Evolutionary conservation across 1,140 invertebrate genomes (phyloP).

Genomic region (Caenorhabditis briggsae): DNA sequence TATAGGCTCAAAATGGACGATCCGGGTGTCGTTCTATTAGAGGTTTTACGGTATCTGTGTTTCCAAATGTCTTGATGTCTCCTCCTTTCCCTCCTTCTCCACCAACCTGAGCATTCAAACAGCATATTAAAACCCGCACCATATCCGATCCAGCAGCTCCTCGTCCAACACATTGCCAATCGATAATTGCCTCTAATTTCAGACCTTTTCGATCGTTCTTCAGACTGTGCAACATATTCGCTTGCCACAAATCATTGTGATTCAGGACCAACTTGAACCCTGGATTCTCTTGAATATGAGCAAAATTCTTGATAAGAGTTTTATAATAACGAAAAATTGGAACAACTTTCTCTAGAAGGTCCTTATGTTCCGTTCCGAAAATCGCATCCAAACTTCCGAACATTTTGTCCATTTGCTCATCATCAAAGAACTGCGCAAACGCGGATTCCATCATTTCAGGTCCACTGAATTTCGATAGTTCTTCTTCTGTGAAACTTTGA

Average conservation of each 20-base stretch:
- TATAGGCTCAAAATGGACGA: no score
- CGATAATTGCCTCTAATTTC: conserved; percentile 9
- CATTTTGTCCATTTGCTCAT: not conserved
- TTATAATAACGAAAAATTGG: not conserved
- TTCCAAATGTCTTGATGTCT: no score
- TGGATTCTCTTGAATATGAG: not conserved
- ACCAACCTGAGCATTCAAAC: not conserved
- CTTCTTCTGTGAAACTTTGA: not conserved
- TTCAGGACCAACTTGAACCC: not conserved
- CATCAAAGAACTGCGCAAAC: not conserved
- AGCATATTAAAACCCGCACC: not conserved
- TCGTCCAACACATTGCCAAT: not conserved
- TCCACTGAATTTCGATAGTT: not conserved
- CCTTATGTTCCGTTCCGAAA: not conserved
- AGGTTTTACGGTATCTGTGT: no score
- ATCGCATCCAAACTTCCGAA: not conserved
- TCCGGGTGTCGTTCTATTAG: no score
- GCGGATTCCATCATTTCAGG: not conserved
- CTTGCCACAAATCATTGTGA: conserved; percentile 16
- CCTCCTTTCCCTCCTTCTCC: no score
- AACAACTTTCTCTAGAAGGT: not conserved
- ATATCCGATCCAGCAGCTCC: not conserved
- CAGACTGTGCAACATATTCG: not conserved
- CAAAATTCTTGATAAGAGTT: not conserved
- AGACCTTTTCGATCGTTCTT: not conserved